phyloP scores from a whole-genome alignment of 2,113 vertebrate species.

The Camelus dromedarius region DNA sequence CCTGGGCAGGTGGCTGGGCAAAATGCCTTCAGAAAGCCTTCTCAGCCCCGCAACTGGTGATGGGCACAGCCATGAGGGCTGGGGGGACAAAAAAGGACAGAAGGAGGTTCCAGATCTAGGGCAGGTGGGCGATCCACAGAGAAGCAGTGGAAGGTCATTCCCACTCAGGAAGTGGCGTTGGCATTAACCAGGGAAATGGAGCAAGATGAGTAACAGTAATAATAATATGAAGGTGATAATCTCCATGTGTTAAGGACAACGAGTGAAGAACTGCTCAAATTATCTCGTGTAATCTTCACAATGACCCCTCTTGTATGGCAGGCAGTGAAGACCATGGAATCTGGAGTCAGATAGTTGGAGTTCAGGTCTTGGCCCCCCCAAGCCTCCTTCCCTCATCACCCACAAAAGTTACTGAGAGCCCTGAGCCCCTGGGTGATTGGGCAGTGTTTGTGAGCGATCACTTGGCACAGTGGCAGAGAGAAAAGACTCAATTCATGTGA shows the following conservation, averaged over 20 bases:
- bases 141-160: no score
- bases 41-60: fast-evolving
- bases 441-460: background rate
- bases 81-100: background rate
- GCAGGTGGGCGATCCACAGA: fast-evolving
- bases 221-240: fast-evolving
- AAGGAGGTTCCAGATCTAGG: background rate
- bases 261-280: no score
- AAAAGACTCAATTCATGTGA: background rate
- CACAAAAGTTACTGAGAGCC: background rate
- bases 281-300: background rate
- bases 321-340: no score
- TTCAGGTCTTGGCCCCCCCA: background rate
- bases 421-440: background rate
- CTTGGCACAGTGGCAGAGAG: background rate
- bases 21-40: background rate
- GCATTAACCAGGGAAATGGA: background rate
- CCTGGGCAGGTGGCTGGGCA: background rate
- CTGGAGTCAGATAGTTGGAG: fast-evolving
- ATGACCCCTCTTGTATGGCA: no score
- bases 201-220: fast-evolving
- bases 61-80: background rate
- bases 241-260: background rate
- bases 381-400: background rate
- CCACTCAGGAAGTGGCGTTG: background rate